Evolutionary conservation across 1,140 invertebrate genomes (phyloP).

Genomic region (Artemia franciscana): DNA sequence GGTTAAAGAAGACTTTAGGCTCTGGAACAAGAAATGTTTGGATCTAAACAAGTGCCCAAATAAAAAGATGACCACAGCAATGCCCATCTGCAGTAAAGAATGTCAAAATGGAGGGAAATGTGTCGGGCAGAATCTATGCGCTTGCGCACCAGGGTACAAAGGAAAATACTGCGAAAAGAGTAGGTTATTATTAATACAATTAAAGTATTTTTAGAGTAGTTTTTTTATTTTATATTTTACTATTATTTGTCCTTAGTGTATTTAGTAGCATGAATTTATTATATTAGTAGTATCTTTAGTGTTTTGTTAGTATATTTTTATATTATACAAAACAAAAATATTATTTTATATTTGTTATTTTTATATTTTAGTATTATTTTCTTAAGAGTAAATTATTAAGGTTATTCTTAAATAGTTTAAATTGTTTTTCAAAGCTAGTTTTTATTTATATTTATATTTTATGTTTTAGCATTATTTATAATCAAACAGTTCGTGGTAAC

Average conservation of each 20-base stretch:
- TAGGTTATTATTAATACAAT: neutral
- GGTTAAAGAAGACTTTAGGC: neutral
- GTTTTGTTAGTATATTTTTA: neutral
- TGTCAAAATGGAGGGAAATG: neutral
- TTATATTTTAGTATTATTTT: no score
- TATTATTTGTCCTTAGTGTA: neutral
- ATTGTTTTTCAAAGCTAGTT: no score
- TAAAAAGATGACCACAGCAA: neutral
- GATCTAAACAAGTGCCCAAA: neutral
- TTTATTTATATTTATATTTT: no score
- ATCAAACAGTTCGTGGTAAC: no score
- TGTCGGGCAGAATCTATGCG: neutral
- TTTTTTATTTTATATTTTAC: neutral
- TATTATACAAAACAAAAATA: neutral
- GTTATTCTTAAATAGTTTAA: no score
- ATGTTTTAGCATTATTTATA: no score
- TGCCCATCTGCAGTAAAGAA: neutral
- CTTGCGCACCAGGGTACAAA: neutral
- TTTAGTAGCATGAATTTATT: neutral
- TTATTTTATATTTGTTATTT: neutral
- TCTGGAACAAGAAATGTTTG: neutral
- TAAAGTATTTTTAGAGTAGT: neutral
- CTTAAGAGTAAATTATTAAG: no score
- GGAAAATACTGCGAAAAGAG: neutral
- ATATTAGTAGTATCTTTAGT: neutral